Evolutionary conservation across 2,797 vertebrate species (phyloP).

Genomic region (Columba guinea): DNA sequence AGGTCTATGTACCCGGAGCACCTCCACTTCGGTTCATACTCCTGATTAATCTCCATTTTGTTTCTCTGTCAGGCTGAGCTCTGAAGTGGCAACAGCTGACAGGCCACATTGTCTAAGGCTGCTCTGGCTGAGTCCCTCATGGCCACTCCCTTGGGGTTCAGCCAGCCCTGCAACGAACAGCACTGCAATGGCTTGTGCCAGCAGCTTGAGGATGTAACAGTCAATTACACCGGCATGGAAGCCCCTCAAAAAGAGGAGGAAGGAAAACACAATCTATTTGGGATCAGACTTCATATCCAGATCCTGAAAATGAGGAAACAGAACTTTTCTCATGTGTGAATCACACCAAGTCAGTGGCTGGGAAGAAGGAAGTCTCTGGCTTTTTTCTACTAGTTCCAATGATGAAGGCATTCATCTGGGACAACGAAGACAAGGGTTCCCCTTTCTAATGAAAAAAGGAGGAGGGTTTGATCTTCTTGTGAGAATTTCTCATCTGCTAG

Average conservation of each 20-base stretch:
- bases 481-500: neutral
- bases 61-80: neutral
- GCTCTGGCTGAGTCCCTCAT: neutral
- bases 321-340: neutral
- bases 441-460: neutral
- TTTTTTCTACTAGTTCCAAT: neutral
- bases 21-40: neutral
- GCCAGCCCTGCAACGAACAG: neutral
- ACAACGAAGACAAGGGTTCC: neutral
- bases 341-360: neutral
- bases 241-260: neutral
- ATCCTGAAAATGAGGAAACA: neutral
- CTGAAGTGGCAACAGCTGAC: neutral
- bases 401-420: neutral
- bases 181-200: accelerated
- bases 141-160: neutral
- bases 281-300: neutral
- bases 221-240: neutral
- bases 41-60: neutral
- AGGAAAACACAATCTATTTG: neutral
- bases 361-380: neutral
- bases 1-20: neutral
- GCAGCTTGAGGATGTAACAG: accelerated
- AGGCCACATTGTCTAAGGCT: neutral
- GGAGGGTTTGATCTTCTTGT: neutral